A percentile compares a stretch with the other conserved stretches of the same genome.
These are phyloP conservation scores for Steromphala cineraria DNA, from an alignment of 2,888 invertebrate species.

Conservation along the genomic window DNA sequence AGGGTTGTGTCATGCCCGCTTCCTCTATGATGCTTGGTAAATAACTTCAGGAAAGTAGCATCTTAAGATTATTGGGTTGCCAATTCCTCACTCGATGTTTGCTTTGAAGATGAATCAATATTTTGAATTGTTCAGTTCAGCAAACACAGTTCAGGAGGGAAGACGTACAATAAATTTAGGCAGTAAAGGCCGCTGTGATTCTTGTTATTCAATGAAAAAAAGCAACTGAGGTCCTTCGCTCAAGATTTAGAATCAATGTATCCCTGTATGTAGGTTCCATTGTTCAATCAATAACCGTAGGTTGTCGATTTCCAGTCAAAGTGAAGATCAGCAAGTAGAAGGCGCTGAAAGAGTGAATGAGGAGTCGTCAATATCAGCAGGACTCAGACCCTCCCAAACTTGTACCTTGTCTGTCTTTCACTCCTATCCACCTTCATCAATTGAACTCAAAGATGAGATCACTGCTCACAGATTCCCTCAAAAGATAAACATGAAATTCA, in stretches of 20 bases:
- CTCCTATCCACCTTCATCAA: too few species aligned
- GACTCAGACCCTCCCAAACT: too few species aligned
- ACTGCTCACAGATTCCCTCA: too few species aligned
- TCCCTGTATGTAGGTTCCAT: not conserved
- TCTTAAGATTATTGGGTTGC: too few species aligned
- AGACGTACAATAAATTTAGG: not conserved
- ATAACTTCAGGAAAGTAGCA: too few species aligned
- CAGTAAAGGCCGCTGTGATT: not conserved
- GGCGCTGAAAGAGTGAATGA: not conserved
- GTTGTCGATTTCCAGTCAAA: not conserved
- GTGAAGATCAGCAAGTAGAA: not conserved
- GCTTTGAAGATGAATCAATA: not conserved
- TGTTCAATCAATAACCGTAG: not conserved
- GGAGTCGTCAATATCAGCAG: too few species aligned
- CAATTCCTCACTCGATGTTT: not conserved
- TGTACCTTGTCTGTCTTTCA: too few species aligned
- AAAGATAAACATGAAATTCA: too few species aligned
- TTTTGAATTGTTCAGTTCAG: not conserved
- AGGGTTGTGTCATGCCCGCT: too few species aligned
- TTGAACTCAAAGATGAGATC: too few species aligned
- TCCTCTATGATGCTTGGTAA: too few species aligned
- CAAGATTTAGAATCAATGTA: not conserved
- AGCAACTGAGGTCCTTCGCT: not conserved
- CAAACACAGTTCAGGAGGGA: not conserved
- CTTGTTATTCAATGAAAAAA: not conserved